Evolutionary conservation across 2,797 vertebrate genomes (phyloP).

Genomic region (Protonibea diacanthus): DNA sequence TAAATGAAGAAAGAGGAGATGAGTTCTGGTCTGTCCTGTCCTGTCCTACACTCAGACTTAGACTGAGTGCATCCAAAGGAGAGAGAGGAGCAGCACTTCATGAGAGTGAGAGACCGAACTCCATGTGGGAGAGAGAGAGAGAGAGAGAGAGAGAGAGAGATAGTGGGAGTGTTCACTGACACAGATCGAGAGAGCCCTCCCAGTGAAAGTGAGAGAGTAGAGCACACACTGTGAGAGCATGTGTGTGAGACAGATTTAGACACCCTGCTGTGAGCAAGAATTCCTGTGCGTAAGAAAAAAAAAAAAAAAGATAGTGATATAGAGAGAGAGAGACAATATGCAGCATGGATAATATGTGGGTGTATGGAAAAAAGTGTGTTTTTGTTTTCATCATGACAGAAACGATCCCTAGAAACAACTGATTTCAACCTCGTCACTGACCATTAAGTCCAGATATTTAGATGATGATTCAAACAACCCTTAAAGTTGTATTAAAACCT

Average conservation of each 20-base stretch:
- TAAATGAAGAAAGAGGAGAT: conserved; percentile 45
- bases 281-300: neutral
- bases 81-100: conserved; percentile 26
- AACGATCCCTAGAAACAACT: too few relatives aligned
- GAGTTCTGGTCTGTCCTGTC: conserved; percentile 49
- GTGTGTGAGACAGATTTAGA: conserved; percentile 47
- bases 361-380: neutral
- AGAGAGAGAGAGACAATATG: conserved; percentile 20
- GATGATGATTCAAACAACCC: too few relatives aligned
- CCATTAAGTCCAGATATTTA: too few relatives aligned
- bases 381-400: neutral
- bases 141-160: conserved; percentile 25
- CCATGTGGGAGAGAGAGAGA: conserved; percentile 30
- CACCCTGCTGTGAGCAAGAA: conserved; percentile 39
- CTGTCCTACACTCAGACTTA: conserved; percentile 64
- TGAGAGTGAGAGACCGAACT: conserved; percentile 40
- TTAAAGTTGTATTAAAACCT: too few relatives aligned
- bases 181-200: conserved; percentile 36
- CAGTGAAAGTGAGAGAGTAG: conserved; percentile 32
- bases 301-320: neutral
- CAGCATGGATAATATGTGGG: neutral
- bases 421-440: too few relatives aligned
- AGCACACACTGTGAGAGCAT: conserved; percentile 19
- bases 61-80: conserved; percentile 52
- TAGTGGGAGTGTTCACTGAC: neutral